These are phyloP conservation scores for Aromia moschata DNA, from an alignment of 2,888 invertebrate species.

Conservation along the genomic window DNA sequence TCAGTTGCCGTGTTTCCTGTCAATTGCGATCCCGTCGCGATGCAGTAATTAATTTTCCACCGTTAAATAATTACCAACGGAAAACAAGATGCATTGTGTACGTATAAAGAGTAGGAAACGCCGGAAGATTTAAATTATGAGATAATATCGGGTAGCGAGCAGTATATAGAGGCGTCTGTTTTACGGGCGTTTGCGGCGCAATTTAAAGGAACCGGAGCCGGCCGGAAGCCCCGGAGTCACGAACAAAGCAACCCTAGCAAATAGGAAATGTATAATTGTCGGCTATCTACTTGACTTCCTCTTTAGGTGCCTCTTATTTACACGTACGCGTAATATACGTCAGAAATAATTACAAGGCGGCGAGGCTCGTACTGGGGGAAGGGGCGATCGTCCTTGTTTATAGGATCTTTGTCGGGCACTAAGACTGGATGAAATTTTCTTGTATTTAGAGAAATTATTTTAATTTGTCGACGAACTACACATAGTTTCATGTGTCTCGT, in stretches of 20 bases:
- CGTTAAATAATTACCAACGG: not conserved
- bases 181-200: constrained; percentile 32
- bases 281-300: constrained; percentile 43
- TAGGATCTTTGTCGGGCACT: too few species aligned
- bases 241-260: constrained; percentile 43
- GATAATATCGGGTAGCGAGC: not conserved
- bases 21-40: too few species aligned
- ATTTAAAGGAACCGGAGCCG: constrained; percentile 38
- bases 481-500: too few species aligned
- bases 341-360: constrained; percentile 24
- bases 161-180: constrained; percentile 18
- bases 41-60: too few species aligned
- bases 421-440: too few species aligned
- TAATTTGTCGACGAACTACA: too few species aligned
- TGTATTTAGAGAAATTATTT: too few species aligned
- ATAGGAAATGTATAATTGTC: constrained; percentile 47
- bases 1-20: too few species aligned
- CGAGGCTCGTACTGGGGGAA: too few species aligned
- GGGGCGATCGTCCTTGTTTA: too few species aligned
- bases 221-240: constrained; percentile 41
- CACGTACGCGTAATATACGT: constrained; percentile 27
- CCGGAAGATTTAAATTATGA: constrained; percentile 14
- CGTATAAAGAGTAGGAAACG: not conserved
- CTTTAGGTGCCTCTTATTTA: constrained; percentile 34
- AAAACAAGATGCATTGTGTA: not conserved